A percentile compares a stretch with the other conserved stretches of the same genome.
Conservation (phyloP, 2,113 vertebrate species). For the Pomatorhinus ruficollis region DNA sequence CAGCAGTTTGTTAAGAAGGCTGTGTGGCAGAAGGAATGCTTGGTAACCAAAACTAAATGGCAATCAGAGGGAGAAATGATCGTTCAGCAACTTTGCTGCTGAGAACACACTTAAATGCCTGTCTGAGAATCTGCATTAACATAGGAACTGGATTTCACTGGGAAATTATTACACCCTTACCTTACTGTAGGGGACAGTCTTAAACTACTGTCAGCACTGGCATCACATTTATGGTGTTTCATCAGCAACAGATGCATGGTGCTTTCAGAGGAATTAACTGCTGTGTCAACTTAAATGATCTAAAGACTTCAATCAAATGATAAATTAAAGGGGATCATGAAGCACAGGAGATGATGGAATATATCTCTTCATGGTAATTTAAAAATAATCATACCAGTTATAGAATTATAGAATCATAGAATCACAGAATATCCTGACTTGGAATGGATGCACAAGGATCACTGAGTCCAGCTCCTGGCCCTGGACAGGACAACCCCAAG, state of each 20-base stretch:
- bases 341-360: not conserved
- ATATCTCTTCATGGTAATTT: not conserved
- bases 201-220: not conserved
- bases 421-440: not conserved
- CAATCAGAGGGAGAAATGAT: not conserved
- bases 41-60: not conserved
- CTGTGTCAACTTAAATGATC: not conserved
- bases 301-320: not conserved
- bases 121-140: not conserved
- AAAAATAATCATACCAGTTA: not conserved
- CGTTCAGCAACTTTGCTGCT: not conserved
- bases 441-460: rapidly evolving
- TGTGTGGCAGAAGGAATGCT: not conserved
- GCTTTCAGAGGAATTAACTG: not conserved
- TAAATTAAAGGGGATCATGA: not conserved
- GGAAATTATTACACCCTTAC: not conserved
- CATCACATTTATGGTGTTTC: not conserved
- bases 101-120: not conserved
- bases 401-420: not conserved
- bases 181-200: not conserved
- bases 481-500: not conserved
- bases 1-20: not conserved
- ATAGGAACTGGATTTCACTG: not conserved
- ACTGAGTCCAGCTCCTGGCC: not conserved
- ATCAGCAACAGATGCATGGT: not conserved